Percentiles rank a stretch among this genome's conserved stretches.
phyloP scores from a whole-genome alignment of 2,888 invertebrate genomes.

The Apamea epomidion region DNA sequence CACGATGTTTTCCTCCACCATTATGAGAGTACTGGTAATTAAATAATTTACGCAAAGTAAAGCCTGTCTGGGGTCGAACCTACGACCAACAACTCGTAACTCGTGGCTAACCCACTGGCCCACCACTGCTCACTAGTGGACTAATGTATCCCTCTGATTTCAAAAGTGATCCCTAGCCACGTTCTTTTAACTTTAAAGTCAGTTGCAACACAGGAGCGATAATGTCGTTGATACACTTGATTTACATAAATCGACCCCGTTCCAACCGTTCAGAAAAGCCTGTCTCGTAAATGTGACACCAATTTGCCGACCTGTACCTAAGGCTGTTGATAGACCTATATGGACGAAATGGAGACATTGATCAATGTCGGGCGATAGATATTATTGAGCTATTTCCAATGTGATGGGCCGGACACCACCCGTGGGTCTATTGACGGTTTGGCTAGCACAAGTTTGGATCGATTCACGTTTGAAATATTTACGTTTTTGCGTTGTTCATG shows the following conservation, averaged over 20 bases:
- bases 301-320: not conserved
- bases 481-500: not conserved
- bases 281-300: not conserved
- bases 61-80: not conserved
- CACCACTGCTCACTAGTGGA: too few species aligned
- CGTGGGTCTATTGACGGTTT: not conserved
- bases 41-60: not conserved
- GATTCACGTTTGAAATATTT: not conserved
- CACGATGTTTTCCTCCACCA: not conserved
- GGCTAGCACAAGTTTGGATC: not conserved
- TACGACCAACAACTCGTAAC: not conserved
- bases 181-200: too few species aligned
- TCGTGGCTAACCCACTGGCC: too few species aligned
- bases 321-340: not conserved
- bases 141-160: too few species aligned
- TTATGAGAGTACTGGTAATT: not conserved
- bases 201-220: too few species aligned
- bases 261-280: not conserved
- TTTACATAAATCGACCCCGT: constrained; percentile 5
- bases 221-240: not conserved
- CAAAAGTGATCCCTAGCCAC: too few species aligned
- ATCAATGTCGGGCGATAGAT: not conserved
- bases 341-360: not conserved
- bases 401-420: not conserved
- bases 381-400: not conserved